Percentiles rank a stretch among this genome's conserved stretches.
phyloP scores from a whole-genome alignment of 1,140 invertebrate genomes.

The Eulimnadia texana region DNA sequence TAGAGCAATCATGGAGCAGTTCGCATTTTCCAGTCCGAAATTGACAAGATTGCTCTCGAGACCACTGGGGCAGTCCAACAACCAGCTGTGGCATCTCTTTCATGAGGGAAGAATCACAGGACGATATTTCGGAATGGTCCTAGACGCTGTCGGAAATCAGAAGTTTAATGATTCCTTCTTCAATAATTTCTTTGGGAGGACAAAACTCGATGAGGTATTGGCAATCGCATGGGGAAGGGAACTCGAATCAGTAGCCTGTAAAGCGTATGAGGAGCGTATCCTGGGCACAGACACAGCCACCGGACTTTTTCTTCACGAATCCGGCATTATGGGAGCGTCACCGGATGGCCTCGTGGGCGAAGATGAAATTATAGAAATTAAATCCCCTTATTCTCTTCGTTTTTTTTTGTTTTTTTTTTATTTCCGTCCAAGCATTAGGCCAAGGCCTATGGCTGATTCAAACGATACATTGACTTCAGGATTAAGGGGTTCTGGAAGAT shows the following conservation, averaged over 20 bases:
- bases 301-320: not conserved
- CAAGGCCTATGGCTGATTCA: too few relatives aligned
- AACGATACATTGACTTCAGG: too few relatives aligned
- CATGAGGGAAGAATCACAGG: not conserved
- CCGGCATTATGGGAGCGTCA: not conserved
- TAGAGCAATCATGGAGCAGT: not conserved
- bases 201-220: not conserved
- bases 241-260: not conserved
- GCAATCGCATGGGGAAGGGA: not conserved
- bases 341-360: not conserved
- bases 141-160: not conserved
- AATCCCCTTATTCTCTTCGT: not conserved
- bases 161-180: not conserved
- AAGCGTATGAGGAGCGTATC: not conserved
- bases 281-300: not conserved
- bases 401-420: too few relatives aligned
- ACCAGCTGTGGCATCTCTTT: not conserved
- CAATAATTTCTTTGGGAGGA: not conserved
- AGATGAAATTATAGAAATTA: not conserved
- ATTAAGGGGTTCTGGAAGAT: too few relatives aligned
- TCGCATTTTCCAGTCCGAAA: not conserved
- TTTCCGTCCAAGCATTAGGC: too few relatives aligned
- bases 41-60: not conserved
- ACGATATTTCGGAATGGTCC: not conserved
- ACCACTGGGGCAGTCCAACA: not conserved